Conservation (phyloP, 1,140 invertebrate species). For the Drosophila sturtevanti region DNA sequence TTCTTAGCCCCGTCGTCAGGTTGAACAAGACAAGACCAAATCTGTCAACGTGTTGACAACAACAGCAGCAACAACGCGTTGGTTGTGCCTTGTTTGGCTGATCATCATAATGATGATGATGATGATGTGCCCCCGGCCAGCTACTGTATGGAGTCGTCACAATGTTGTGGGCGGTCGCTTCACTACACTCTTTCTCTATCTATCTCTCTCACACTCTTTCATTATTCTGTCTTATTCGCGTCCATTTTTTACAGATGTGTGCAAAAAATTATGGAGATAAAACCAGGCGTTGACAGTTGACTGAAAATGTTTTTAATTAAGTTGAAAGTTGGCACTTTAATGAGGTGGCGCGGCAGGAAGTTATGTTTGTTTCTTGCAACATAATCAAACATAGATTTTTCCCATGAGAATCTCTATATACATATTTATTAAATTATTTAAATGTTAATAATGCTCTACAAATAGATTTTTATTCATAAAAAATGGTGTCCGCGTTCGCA, state of each 20-base stretch:
- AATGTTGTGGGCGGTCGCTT: constrained; percentile 75
- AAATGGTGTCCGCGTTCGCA: too few species aligned
- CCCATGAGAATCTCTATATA: not conserved
- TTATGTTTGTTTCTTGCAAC: constrained; percentile 18
- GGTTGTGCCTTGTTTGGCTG: constrained; percentile 39
- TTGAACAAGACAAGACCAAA: constrained; percentile 73
- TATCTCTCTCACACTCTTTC: constrained; percentile 39
- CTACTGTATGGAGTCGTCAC: constrained; percentile 37
- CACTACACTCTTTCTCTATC: constrained; percentile 56
- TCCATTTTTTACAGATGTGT: constrained; percentile 61
- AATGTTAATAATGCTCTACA: not conserved
- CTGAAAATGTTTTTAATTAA: constrained; percentile 77
- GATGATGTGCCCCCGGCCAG: constrained; percentile 6
- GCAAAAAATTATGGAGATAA: constrained; percentile 73
- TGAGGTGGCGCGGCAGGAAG: constrained; percentile 69
- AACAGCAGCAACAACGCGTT: constrained; percentile 42
- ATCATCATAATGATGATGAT: not conserved
- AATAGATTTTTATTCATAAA: too few species aligned
- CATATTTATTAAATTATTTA: not conserved
- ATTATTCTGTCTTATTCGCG: constrained; percentile 45
- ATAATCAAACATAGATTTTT: constrained; percentile 16
- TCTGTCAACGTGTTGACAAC: constrained; percentile 71
- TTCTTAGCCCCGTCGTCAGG: constrained; percentile 44
- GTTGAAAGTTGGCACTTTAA: constrained; percentile 72
- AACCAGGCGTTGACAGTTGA: constrained; percentile 71